Percentiles rank a stretch among this genome's conserved stretches.
Conservation (phyloP, 2,888 invertebrate species). For the Coleophora flavipennella region DNA sequence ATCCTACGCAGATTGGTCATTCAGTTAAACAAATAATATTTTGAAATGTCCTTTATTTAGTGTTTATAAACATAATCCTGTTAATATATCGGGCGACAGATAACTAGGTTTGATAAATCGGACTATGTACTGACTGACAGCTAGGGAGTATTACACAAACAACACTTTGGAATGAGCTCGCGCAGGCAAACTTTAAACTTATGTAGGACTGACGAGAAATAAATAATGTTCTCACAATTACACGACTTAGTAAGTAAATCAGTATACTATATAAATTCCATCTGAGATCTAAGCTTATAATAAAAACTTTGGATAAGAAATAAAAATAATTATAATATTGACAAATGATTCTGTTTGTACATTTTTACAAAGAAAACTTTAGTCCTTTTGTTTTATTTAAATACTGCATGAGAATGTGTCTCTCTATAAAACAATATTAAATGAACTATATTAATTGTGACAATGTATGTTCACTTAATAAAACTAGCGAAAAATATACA, state of each 20-base stretch:
- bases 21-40: conserved; percentile 23
- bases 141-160: conserved; percentile 25
- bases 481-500: conserved; percentile 36
- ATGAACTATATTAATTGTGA: conserved; percentile 41
- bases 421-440: conserved; percentile 22
- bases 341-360: conserved; percentile 53
- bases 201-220: conserved; percentile 57
- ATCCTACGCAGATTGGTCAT: background rate
- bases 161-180: conserved; percentile 64
- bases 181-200: conserved; percentile 53
- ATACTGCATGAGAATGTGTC: conserved; percentile 41
- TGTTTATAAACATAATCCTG: conserved; percentile 65
- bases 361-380: conserved; percentile 61
- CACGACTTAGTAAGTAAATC: conserved; percentile 53
- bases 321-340: conserved; percentile 48
- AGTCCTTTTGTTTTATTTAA: conserved; percentile 31
- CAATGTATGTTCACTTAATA: conserved; percentile 33
- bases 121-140: conserved; percentile 11
- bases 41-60: conserved; percentile 60
- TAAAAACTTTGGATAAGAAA: conserved; percentile 68
- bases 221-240: conserved; percentile 59
- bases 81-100: conserved; percentile 27
- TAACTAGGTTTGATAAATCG: no score
- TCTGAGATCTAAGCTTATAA: conserved; percentile 70
- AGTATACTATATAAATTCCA: conserved; percentile 52